Evolutionary conservation across 2,888 invertebrate genomes (phyloP).

Genomic region (Ornithoptera priamus): DNA sequence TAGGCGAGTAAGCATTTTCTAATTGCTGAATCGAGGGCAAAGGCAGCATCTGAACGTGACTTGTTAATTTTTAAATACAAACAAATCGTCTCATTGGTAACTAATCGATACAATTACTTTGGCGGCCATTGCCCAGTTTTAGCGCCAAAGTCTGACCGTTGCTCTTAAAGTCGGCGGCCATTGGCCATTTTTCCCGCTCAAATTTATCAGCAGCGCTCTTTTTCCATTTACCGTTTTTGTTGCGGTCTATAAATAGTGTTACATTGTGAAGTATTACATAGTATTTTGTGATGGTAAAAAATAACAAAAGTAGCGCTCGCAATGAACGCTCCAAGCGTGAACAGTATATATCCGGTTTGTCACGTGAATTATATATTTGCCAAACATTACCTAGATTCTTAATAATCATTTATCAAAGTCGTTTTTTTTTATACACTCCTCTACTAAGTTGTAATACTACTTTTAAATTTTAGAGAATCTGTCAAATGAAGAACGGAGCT

Average conservation of each 20-base stretch:
- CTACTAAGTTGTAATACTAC: too few species aligned
- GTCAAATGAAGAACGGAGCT: constrained; percentile 89
- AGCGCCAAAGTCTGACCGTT: not conserved
- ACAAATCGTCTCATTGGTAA: constrained; percentile 10
- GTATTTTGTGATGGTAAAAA: constrained; percentile 4
- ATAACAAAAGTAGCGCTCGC: not conserved
- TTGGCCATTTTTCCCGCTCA: not conserved
- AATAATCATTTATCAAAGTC: too few species aligned
- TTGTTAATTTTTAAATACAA: not conserved
- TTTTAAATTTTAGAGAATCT: constrained; percentile 79
- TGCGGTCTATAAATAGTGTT: not conserved
- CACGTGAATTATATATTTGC: not conserved
- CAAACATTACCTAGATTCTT: too few species aligned
- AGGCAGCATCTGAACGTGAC: not conserved
- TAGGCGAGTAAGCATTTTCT: too few species aligned
- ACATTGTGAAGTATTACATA: not conserved
- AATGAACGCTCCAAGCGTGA: constrained; percentile 1
- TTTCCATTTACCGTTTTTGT: constrained; percentile 1
- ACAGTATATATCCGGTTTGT: not conserved
- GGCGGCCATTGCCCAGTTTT: constrained; percentile 1
- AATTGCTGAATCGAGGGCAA: constrained; percentile 9
- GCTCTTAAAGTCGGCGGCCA: not conserved
- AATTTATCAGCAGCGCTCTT: constrained; percentile 15
- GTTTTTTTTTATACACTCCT: too few species aligned
- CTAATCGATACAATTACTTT: constrained; percentile 11